Conservation (phyloP, 92 coral and sea anemone genomes). For the Zoanthus sociatus region DNA sequence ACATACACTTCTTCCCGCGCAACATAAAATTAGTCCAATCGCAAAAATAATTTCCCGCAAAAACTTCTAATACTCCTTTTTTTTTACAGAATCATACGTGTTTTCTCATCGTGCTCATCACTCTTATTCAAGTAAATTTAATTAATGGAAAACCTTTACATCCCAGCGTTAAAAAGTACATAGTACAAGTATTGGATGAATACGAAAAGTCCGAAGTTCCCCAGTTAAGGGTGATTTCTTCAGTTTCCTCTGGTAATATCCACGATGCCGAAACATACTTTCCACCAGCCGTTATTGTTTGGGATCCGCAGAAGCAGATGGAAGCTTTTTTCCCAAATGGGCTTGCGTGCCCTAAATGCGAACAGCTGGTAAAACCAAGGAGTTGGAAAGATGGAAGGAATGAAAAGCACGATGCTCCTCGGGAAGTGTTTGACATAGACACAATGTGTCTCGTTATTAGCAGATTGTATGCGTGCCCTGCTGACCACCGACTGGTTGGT, state of each 20-base stretch:
- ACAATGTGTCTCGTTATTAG: slow-evolving; percentile 36
- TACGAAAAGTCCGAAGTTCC: not conserved
- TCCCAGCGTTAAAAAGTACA: not conserved
- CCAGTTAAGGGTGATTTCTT: slow-evolving; percentile 6
- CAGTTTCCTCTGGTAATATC: not conserved
- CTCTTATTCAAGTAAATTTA: not conserved
- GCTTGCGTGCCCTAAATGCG: slow-evolving; percentile 54
- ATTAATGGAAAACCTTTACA: not conserved
- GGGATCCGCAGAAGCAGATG: slow-evolving; percentile 50
- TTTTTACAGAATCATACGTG: not conserved
- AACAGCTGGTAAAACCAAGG: slow-evolving; percentile 46
- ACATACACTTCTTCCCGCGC: no score
- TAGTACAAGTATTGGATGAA: not conserved
- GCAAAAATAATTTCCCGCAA: no score
- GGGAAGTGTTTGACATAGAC: slow-evolving; percentile 50
- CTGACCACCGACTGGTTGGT: slow-evolving; percentile 41
- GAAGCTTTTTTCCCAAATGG: slow-evolving; percentile 17
- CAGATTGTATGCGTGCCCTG: slow-evolving; percentile 45
- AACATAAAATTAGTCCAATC: no score
- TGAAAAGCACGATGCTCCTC: slow-evolving; percentile 48
- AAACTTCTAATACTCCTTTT: not conserved
- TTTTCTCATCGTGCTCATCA: not conserved
- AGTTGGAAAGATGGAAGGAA: slow-evolving; percentile 56
- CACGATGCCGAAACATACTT: not conserved
- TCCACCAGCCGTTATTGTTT: slow-evolving; percentile 49